Evolutionary conservation across 2,113 vertebrate genomes (phyloP), one percentile per base, ranked within the genome.

Genomic region (Mobula birostris): DNA sequence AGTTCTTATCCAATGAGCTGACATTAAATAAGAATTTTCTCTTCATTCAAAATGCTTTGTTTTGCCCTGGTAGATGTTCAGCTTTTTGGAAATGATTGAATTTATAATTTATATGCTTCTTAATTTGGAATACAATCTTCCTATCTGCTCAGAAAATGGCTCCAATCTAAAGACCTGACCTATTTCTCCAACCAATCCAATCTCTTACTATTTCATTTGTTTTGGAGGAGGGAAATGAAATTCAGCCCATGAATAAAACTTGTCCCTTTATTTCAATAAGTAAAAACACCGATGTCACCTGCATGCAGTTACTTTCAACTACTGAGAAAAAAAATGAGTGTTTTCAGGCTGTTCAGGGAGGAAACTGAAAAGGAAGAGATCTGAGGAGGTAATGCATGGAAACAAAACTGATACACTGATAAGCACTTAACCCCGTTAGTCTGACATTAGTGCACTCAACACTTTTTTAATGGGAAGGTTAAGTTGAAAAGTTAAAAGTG

Each of bases 121-220:
- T 88, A 15, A 88, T 56, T 88, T 88, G 58, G 83, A 88, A 63
- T 88, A 88, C 9, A 88, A 88, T 63, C 83, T 88, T 88, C 83
- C 58, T 88, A 63, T 88, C 83, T 63, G 83, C 14, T 7, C 58
- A n/a, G 80, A n/a, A 29, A 5, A 7, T 63, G 58, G 27, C 58
- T 88, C 27, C 58, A 88, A 61, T 63, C 83, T 56, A 88, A 29
- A 63, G 82, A 87, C 56, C 29, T 87, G 56, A 58, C 27, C 56
- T 88, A n/a, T 87, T 27, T 87, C 61, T 88, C 27, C 27, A 88
- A 88, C 27, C 2, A 12, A 87, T 88, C 58, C 83, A 88, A 88
- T 63, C 58, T 63, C 61, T 58, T 29, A 58, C 15, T 63, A 61
- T 12, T 88, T 88, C 56, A 61, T 61, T 12, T 85, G 3, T n/a